phyloP scores from a whole-genome alignment of 2,888 invertebrate species.

The Lithophane ornitopus region DNA sequence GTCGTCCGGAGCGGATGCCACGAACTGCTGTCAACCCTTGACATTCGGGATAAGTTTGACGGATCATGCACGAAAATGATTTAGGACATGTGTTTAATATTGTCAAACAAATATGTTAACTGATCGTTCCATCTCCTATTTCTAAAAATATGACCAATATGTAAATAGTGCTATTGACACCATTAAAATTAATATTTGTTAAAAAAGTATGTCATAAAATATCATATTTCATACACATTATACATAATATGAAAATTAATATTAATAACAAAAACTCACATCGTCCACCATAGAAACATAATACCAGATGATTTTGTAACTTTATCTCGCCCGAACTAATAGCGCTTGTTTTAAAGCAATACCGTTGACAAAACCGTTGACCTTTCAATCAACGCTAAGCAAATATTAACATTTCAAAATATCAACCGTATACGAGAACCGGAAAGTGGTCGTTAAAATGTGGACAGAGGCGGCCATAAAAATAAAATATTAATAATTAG shows the following conservation, averaged over 20 bases:
- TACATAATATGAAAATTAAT: conserved; percentile 65
- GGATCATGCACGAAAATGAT: conserved; percentile 85
- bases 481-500: conserved; percentile 89
- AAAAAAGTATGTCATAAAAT: conserved; percentile 67
- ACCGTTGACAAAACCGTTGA: conserved; percentile 78
- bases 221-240: conserved; percentile 73
- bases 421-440: conserved; percentile 80
- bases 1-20: conserved; percentile 84
- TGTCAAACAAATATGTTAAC: conserved; percentile 66
- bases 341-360: conserved; percentile 72
- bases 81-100: conserved; percentile 77
- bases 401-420: conserved; percentile 84
- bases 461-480: conserved; percentile 82
- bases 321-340: conserved; percentile 75
- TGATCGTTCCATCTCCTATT: conserved; percentile 57
- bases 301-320: conserved; percentile 76
- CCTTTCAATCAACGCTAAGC: conserved; percentile 83
- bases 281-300: conserved; percentile 71
- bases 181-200: conserved; percentile 67
- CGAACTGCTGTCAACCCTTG: conserved; percentile 89
- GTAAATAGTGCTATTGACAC: conserved; percentile 66
- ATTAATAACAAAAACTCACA: conserved; percentile 68
- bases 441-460: conserved; percentile 86
- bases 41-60: conserved; percentile 87
- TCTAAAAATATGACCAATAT: conserved; percentile 54